Conservation (phyloP, 2,113 vertebrate genomes). For the Cyanistes caeruleus region DNA sequence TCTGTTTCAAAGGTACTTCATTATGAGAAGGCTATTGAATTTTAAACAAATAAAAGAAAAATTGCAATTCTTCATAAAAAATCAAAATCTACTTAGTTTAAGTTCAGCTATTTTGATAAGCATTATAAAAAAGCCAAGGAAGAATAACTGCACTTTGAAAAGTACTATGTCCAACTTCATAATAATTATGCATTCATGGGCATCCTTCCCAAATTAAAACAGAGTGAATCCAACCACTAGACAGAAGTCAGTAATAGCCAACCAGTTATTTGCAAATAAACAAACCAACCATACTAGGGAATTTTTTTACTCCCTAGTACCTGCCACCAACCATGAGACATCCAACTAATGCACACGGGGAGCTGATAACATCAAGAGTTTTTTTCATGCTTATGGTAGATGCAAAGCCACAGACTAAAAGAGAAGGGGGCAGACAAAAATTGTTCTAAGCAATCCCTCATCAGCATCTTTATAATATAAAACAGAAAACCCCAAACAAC, state of each 20-base stretch:
- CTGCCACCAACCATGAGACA: not conserved
- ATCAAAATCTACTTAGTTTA: not conserved
- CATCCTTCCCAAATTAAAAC: not conserved
- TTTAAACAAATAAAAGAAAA: not conserved
- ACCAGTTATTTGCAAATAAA: not conserved
- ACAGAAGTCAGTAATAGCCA: conserved; percentile 6
- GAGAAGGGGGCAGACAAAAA: not conserved
- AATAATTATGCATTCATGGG: not conserved
- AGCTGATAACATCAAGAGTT: not conserved
- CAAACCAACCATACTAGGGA: not conserved
- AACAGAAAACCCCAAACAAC: not conserved
- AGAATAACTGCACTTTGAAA: not conserved
- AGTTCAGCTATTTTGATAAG: not conserved
- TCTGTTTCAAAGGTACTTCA: not conserved
- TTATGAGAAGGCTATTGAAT: not conserved
- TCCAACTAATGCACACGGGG: not conserved
- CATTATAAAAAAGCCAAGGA: not conserved
- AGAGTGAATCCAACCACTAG: not conserved
- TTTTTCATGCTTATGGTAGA: not conserved
- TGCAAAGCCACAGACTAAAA: not conserved
- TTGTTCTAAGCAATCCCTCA: not conserved
- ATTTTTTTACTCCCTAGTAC: not conserved
- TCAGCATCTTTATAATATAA: not conserved
- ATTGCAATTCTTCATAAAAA: not conserved
- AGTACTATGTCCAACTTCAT: not conserved